Evolutionary conservation across 2,113 vertebrate genomes (phyloP).

Genomic region (Pollachius pollachius): DNA sequence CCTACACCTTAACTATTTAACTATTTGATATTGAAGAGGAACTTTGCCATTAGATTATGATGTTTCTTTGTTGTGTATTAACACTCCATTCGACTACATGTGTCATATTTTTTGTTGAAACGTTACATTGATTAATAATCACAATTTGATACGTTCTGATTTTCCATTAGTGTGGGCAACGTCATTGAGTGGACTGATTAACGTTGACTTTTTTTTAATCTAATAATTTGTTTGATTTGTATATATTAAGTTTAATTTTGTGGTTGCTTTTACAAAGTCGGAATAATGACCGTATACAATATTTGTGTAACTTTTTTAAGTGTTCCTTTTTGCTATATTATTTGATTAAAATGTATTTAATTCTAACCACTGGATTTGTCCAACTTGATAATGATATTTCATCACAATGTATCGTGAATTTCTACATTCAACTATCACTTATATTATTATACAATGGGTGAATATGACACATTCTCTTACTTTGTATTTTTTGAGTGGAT

Average conservation of each 20-base stretch:
- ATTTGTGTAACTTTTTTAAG: no score
- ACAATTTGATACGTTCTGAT: constrained; percentile 7
- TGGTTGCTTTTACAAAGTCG: background rate
- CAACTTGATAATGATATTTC: no score
- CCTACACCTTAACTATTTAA: background rate
- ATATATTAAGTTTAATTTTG: background rate
- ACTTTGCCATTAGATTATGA: background rate
- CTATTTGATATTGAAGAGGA: background rate
- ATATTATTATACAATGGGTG: no score
- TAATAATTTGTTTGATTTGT: background rate
- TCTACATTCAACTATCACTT: no score
- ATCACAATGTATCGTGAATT: no score
- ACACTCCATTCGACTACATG: background rate
- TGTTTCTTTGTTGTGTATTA: background rate
- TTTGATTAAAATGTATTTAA: no score
- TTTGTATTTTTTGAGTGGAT: no score
- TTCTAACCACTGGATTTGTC: no score
- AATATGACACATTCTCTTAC: no score
- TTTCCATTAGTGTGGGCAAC: constrained; percentile 4
- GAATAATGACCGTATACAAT: background rate
- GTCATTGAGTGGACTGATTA: background rate
- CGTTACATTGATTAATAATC: background rate
- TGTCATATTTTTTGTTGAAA: background rate
- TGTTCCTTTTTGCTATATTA: no score
- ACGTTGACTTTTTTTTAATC: background rate